Evolutionary conservation across 1,140 invertebrate species (phyloP), one percentile per base, ranked within the genome.

Genomic region (Bombus difficillimus): DNA sequence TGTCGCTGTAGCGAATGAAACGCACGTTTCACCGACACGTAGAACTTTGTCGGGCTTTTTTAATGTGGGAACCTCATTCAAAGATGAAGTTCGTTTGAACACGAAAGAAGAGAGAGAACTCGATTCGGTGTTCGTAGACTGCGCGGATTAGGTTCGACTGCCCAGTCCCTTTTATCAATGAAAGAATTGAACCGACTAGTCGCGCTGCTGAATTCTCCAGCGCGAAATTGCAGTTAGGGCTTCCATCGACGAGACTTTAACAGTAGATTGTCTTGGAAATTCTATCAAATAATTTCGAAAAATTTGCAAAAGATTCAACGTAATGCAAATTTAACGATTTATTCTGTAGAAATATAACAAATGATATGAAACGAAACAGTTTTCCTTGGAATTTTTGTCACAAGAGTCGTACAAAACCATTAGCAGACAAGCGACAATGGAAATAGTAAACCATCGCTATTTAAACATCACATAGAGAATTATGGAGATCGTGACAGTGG

Each of bases 1-100:
- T 43, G 22, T 10, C 47, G 28, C 41, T 13, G 25, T 39, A 28
- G 37, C 34, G 28, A 72, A 25, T 34, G 22, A 41, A 41, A 81
- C 39, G 69, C 53, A 39, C 47, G 80, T 39, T 9, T 47, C 71
- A 8, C 25, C 22, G 37, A 22, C 69, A 22, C 13, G 72, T 4
- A 43, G n/a, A 77, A 77, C 77, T 83, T 57, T 28, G 32, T 6
- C 32, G 53, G 12, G 18, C 53, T 18, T 71, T 79, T 79, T 66
- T 37, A 68, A 71, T 8, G 28, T 22, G 13, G 37, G 0, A n/a
- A 25, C 32, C 13, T 1, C n/a, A 3, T 62, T 41, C 22, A 41
- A 66, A 76, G 68, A n/a, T 41, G 37, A 12, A n/a, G 25, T 6
- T 47, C 28, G 34, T 1, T 28, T 0, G 18, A 3, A n/a, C 47